Percentiles rank a stretch among this genome's conserved stretches.
Evolutionary conservation across 2,797 vertebrate species (phyloP).

Genomic region (Podarcis siculus): DNA sequence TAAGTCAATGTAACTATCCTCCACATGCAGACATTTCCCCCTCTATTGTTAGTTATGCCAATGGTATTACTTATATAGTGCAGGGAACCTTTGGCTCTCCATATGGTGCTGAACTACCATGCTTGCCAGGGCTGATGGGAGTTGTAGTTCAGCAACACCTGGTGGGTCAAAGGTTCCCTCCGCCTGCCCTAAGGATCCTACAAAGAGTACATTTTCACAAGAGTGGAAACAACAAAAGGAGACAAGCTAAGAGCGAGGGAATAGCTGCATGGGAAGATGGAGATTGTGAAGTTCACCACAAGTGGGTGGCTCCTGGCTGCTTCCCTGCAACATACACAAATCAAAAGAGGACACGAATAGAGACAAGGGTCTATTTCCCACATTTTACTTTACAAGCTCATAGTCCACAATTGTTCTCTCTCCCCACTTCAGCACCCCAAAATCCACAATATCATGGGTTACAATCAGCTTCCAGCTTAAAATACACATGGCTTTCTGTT

Average conservation of each 20-base stretch:
- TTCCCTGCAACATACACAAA: neutral
- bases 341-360: neutral
- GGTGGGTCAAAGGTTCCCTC: too few relatives aligned
- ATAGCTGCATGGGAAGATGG: too few relatives aligned
- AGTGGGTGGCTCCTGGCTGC: neutral
- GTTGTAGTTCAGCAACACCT: too few relatives aligned
- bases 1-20: too few relatives aligned
- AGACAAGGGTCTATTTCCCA: accelerated
- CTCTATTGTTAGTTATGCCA: too few relatives aligned
- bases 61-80: too few relatives aligned
- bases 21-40: too few relatives aligned
- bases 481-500: neutral
- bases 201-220: too few relatives aligned
- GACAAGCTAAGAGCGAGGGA: neutral
- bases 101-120: too few relatives aligned
- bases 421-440: neutral
- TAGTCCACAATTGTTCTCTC: neutral
- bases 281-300: neutral
- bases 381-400: neutral
- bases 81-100: too few relatives aligned
- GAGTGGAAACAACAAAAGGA: neutral
- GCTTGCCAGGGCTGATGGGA: too few relatives aligned
- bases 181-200: neutral
- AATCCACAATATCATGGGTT: neutral
- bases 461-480: neutral